phyloP scores from a whole-genome alignment of 2,113 vertebrate genomes.

The Artemisiospiza belli region DNA sequence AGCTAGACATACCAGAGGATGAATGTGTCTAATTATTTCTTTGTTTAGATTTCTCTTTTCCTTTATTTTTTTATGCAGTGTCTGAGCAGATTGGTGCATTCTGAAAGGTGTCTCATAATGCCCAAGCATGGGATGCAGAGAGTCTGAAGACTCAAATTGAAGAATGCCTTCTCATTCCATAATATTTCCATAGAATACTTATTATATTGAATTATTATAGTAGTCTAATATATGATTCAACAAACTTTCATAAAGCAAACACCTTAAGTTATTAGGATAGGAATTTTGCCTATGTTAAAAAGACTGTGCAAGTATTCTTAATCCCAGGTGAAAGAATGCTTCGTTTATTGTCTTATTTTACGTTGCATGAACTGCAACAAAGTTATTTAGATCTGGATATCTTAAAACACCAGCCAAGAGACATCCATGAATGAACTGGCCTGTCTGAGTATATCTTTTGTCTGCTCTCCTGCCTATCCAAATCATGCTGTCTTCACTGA shows the following conservation, averaged over 20 bases:
- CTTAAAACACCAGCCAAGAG: background rate
- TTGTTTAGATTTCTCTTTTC: background rate
- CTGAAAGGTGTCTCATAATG: background rate
- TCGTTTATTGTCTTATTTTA: background rate
- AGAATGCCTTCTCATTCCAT: background rate
- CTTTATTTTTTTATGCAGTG: background rate
- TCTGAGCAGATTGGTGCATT: background rate
- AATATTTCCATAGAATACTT: background rate
- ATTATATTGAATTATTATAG: background rate
- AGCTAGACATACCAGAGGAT: background rate
- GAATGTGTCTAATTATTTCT: background rate
- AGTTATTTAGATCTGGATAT: background rate
- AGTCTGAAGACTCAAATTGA: background rate
- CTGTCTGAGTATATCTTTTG: background rate
- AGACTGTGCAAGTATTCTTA: background rate
- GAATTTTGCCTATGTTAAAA: background rate
- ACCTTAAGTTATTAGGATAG: background rate
- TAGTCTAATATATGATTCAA: background rate
- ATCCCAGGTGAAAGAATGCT: background rate
- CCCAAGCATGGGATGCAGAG: accelerated
- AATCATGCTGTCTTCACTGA: background rate
- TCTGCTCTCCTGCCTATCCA: background rate
- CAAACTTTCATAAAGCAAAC: background rate
- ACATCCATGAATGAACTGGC: background rate
- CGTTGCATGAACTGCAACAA: background rate